These are phyloP conservation scores for Pharmacophagus antenor DNA, from an alignment of 2,888 invertebrate species.

Conservation along the genomic window DNA sequence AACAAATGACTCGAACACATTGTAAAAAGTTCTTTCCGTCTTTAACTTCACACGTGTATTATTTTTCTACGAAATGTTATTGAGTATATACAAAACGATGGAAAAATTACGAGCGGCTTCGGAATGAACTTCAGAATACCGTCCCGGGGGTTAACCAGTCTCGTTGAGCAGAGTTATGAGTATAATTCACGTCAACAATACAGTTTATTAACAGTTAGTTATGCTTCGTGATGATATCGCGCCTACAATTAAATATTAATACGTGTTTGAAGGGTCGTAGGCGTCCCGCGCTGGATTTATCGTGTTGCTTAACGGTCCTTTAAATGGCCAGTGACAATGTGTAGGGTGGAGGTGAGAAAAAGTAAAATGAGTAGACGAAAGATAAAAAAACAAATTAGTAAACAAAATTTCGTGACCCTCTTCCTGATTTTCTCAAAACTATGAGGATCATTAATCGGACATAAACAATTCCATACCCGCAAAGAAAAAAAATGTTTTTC, in stretches of 20 bases:
- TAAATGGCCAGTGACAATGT: conserved; percentile 52
- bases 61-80: not conserved
- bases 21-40: too few relatives aligned
- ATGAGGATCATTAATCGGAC: too few relatives aligned
- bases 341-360: conserved; percentile 51
- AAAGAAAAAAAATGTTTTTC: too few relatives aligned
- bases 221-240: conserved; percentile 74
- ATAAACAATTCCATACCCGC: too few relatives aligned
- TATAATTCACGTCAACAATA: conserved; percentile 79
- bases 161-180: conserved; percentile 65
- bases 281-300: conserved; percentile 60
- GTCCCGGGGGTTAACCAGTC: conserved; percentile 42
- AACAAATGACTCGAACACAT: too few relatives aligned
- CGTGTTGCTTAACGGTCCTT: conserved; percentile 43
- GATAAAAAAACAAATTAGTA: too few relatives aligned
- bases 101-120: not conserved
- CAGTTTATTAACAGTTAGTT: conserved; percentile 78
- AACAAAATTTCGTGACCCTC: too few relatives aligned
- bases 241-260: conserved; percentile 79
- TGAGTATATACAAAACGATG: not conserved
- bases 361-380: too few relatives aligned
- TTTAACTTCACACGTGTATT: not conserved
- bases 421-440: too few relatives aligned
- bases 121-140: conserved; percentile 44
- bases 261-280: conserved; percentile 65